Evolutionary conservation across 2,888 invertebrate genomes (phyloP).

Genomic region (Eurois occulta): DNA sequence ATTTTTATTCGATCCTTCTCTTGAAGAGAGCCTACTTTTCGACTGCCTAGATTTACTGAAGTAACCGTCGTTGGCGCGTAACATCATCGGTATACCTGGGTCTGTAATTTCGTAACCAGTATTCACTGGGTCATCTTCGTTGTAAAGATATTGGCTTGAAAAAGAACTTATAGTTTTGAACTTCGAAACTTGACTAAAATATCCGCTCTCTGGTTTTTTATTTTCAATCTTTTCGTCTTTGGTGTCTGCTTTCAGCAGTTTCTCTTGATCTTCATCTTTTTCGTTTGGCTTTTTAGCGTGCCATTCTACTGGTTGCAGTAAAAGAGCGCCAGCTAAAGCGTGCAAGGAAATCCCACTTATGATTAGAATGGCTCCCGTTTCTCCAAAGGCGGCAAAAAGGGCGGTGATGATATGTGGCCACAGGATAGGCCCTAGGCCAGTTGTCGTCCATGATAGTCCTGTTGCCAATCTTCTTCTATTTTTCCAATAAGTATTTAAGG

Average conservation of each 20-base stretch:
- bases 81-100: constrained; percentile 93
- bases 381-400: constrained; percentile 91
- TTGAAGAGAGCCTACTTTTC: constrained; percentile 82
- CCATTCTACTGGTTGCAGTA: constrained; percentile 94
- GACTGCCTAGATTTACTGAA: constrained; percentile 89
- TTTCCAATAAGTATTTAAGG: constrained; percentile 94
- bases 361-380: constrained; percentile 92
- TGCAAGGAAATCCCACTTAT: constrained; percentile 93
- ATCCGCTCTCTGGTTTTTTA: constrained; percentile 81
- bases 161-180: constrained; percentile 86
- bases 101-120: constrained; percentile 92
- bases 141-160: constrained; percentile 92
- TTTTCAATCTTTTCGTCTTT: constrained; percentile 67
- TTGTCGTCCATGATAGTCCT: constrained; percentile 93
- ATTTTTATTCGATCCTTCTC: constrained; percentile 83
- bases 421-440: constrained; percentile 93
- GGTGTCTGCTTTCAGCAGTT: constrained; percentile 70
- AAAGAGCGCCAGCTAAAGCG: constrained; percentile 92
- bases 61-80: constrained; percentile 91
- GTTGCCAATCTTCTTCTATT: constrained; percentile 93
- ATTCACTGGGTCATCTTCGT: constrained; percentile 91
- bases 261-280: constrained; percentile 77
- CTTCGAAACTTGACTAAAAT: constrained; percentile 83
- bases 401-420: constrained; percentile 93
- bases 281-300: constrained; percentile 89